Base-by-base conservation (phyloP, 2,888 invertebrate genomes). In the Latrodectus elegans region DNA sequence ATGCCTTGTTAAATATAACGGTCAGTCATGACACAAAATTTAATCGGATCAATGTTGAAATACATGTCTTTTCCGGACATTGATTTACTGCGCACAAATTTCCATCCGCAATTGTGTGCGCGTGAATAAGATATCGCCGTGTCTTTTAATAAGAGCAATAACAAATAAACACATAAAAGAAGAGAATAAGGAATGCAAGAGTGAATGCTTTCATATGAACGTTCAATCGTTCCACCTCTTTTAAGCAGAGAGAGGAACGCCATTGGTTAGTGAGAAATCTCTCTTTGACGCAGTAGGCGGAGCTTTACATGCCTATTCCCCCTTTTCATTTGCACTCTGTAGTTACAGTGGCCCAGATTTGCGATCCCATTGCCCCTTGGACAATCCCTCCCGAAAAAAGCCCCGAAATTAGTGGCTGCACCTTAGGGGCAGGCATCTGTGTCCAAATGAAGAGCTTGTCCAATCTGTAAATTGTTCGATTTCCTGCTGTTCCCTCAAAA, bases 261-360 rank as follows among this genome's bases (percentile, higher is more conserved):
- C 81, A 86, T 86, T 86, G 86, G 86, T 67, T 75, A 71, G n/a
- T 55, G 38, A 72, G 14, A 67, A 60, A 79, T 85, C 85, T 67
- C 70, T 85, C 79, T 70, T 38, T 74, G 72, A 71, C 81, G 71
- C 22, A 76, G 76, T 76, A 60, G 86, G 86, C 86, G 86, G 86
- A 75, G 71, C 64, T 68, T 80, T 9, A 10, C 49, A 78, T 38
- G 65, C 68, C 74, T 72, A 26, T 76, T 26, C 77, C 38, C 49
- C 68, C 67, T 70, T 70, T 68, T 55, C 53, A 15, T 55, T 52
- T 65, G 70, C 71, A 22, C 52, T 60, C 78, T 74, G 26, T 60
- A 52, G 55, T 70, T 70, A 68, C 70, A 70, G 60, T 64, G 22
- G 60, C 53, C 75, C 38, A 38, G 14, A 14, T 76, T 51, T 60